Evolutionary conservation across 1,140 invertebrate genomes (phyloP).

Genomic region (Thalassaphorura encarpata): DNA sequence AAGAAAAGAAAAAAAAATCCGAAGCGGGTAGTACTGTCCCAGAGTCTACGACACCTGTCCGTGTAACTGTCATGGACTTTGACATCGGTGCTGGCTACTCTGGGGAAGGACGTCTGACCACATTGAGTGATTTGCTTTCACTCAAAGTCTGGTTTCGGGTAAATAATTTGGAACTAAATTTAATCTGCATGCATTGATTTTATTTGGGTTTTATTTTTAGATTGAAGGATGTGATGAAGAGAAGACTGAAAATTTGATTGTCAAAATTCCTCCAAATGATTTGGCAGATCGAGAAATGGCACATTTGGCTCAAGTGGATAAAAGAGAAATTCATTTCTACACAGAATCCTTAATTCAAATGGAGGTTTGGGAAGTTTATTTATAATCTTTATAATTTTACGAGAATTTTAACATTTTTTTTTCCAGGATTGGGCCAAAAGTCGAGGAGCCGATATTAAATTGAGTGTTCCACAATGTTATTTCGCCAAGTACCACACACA

Average conservation of each 20-base stretch:
- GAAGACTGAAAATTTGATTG: conserved; percentile 32
- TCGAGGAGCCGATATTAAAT: conserved; percentile 25
- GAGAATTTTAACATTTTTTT: not conserved
- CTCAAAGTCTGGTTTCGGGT: conserved; percentile 26
- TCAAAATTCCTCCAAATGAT: conserved; percentile 32
- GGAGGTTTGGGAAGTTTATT: conserved; percentile 5
- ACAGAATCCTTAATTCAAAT: conserved; percentile 38
- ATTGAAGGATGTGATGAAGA: conserved; percentile 17
- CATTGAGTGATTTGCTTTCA: conserved; percentile 28
- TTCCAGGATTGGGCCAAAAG: conserved; percentile 20
- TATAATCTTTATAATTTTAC: not conserved
- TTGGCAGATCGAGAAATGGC: conserved; percentile 32
- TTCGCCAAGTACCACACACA: conserved; percentile 50
- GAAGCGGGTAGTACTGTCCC: not conserved
- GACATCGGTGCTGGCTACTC: conserved; percentile 20
- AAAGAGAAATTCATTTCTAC: conserved; percentile 71
- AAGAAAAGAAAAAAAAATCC: conserved; percentile 10
- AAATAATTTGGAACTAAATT: too few relatives aligned
- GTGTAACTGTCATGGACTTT: conserved; percentile 16
- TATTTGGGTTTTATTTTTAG: conserved; percentile 9
- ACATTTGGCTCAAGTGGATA: conserved; percentile 57
- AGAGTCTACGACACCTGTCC: too few relatives aligned
- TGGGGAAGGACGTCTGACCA: conserved; percentile 22
- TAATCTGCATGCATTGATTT: too few relatives aligned
- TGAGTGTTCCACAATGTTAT: conserved; percentile 54